Conservation (phyloP, 2,888 invertebrate species). For the Xestia c-nigrum region DNA sequence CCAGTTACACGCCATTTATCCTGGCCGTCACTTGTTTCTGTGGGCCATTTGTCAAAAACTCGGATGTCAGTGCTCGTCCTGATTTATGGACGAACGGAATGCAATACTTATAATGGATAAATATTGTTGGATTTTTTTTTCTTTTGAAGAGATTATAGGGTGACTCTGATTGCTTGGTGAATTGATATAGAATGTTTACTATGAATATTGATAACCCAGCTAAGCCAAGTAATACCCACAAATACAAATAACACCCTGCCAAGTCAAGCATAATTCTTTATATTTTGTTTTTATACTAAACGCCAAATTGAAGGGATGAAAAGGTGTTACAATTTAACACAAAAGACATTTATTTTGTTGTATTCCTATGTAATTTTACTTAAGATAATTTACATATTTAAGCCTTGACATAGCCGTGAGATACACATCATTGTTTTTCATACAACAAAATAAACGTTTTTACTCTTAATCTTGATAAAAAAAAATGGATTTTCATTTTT, state of each 20-base stretch:
- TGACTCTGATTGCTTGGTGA: conserved; percentile 56
- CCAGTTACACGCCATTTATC: conserved; percentile 86
- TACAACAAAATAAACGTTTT: no score
- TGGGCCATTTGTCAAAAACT: conserved; percentile 88
- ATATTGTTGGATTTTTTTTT: conserved; percentile 86
- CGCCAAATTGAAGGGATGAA: no score
- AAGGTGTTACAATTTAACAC: no score
- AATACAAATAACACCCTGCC: no score
- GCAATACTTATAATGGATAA: conserved; percentile 89
- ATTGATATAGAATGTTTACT: neutral
- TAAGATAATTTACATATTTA: no score
- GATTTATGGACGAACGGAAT: conserved; percentile 85
- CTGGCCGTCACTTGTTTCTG: conserved; percentile 82
- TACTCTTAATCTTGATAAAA: neutral
- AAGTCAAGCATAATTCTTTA: no score
- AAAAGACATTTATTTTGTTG: no score
- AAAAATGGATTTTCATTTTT: neutral
- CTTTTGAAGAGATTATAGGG: conserved; percentile 69
- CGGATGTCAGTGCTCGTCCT: conserved; percentile 85
- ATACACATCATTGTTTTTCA: no score
- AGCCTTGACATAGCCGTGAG: no score
- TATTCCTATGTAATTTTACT: no score
- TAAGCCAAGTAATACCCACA: no score
- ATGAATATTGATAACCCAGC: neutral
- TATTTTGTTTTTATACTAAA: no score